Percentiles rank a stretch among this genome's conserved stretches.
These are phyloP conservation scores for Liolophura sinensis DNA, from an alignment of 1,140 invertebrate genomes.

Conservation along the genomic window DNA sequence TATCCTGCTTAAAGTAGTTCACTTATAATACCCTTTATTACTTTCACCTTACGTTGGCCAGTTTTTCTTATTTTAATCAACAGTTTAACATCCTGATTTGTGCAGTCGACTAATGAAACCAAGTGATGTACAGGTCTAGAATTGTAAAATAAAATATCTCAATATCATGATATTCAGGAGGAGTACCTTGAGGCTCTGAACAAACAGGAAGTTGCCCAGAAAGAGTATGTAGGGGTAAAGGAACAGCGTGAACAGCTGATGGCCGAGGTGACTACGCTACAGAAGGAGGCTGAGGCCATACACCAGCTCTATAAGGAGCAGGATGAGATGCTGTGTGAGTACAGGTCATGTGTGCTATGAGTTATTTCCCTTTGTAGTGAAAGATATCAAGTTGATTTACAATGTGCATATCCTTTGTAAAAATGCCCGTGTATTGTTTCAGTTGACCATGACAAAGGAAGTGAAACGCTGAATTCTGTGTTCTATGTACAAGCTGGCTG, in stretches of 20 bases:
- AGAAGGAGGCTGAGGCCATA: conserved; percentile 58
- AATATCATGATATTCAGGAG: conserved; percentile 39
- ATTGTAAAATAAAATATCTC: background rate
- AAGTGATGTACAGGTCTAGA: background rate
- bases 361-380: background rate
- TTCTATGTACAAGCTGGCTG: too few relatives aligned
- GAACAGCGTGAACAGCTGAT: conserved; percentile 51
- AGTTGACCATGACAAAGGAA: too few relatives aligned
- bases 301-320: conserved; percentile 64
- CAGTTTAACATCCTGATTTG: background rate
- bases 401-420: too few relatives aligned
- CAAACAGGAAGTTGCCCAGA: conserved; percentile 57
- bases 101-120: background rate
- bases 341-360: too few relatives aligned
- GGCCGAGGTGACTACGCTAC: conserved; percentile 56
- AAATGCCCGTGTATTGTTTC: too few relatives aligned
- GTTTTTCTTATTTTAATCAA: background rate
- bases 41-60: background rate
- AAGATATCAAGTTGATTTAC: too few relatives aligned
- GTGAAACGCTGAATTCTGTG: too few relatives aligned
- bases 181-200: conserved; percentile 62
- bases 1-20: background rate
- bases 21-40: background rate
- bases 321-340: conserved; percentile 63
- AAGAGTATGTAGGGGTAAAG: conserved; percentile 47